Percentiles rank a stretch among this genome's conserved stretches.
Conservation (phyloP, 2,888 invertebrate genomes). For the Eucriotettix oculatus region DNA sequence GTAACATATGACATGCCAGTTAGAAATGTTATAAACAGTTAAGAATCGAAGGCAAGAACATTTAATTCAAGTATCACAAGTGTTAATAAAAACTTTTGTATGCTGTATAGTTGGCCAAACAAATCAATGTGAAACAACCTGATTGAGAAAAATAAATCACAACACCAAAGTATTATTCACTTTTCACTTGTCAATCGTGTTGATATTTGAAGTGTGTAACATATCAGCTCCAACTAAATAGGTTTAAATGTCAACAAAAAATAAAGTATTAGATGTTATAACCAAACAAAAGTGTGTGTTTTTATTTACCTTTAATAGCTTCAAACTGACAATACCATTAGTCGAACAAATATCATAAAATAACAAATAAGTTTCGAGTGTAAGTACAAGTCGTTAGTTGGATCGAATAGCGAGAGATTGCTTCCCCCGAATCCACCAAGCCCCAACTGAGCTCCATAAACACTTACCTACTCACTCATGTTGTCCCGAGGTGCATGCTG, state of each 20-base stretch:
- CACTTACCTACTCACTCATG: conserved; percentile 18
- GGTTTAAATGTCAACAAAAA: neutral
- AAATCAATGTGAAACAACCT: too few relatives aligned
- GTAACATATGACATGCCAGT: too few relatives aligned
- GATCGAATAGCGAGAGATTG: conserved; percentile 11
- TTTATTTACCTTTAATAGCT: conserved; percentile 10
- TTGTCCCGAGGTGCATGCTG: conserved; percentile 16
- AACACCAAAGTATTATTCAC: too few relatives aligned
- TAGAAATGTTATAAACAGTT: too few relatives aligned
- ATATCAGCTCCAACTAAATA: neutral
- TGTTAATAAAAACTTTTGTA: too few relatives aligned
- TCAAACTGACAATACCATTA: conserved; percentile 11
- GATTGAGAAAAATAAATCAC: too few relatives aligned
- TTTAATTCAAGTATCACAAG: too few relatives aligned
- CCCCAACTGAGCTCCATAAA: conserved; percentile 16
- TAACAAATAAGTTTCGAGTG: conserved; percentile 4
- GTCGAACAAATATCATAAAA: conserved; percentile 6
- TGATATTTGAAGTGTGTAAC: neutral
- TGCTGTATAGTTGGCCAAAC: too few relatives aligned
- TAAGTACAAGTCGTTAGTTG: conserved; percentile 7
- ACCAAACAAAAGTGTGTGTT: neutral
- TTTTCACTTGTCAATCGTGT: too few relatives aligned
- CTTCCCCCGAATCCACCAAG: conserved; percentile 15
- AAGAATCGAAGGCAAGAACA: too few relatives aligned
- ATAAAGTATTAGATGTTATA: too few relatives aligned